Percentiles rank a stretch among this genome's conserved stretches.
These are phyloP conservation scores for Euplexia lucipara DNA, from an alignment of 2,888 invertebrate species.

Conservation along the genomic window DNA sequence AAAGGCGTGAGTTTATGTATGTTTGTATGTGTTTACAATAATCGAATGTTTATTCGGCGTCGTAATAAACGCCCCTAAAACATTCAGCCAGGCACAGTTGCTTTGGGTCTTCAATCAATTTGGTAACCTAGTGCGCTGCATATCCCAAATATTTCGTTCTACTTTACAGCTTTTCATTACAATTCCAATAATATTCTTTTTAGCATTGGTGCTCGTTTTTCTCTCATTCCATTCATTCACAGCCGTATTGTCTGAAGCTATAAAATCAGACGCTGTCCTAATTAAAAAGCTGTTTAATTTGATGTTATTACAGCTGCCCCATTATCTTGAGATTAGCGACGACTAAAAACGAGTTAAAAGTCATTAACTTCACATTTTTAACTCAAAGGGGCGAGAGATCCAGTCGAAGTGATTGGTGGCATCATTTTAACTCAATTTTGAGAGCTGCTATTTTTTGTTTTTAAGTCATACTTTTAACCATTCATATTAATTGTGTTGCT, in stretches of 20 bases:
- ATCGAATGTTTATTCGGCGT: too few relatives aligned
- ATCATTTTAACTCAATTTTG: constrained; percentile 13
- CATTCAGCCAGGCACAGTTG: too few relatives aligned
- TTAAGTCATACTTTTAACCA: neutral
- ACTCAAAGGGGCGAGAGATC: constrained; percentile 32
- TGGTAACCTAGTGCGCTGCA: too few relatives aligned
- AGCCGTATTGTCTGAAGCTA: constrained; percentile 24
- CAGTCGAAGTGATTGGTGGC: constrained; percentile 6
- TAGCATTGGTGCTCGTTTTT: constrained; percentile 3
- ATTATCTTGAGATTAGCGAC: constrained; percentile 50
- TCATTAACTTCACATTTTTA: constrained; percentile 54
- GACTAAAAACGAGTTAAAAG: constrained; percentile 41
- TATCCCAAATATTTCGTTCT: too few relatives aligned
- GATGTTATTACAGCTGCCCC: constrained; percentile 53
- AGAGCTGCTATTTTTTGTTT: neutral
- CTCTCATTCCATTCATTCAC: constrained; percentile 7
- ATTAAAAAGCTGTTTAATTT: constrained; percentile 52
- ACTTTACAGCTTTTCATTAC: constrained; percentile 3
- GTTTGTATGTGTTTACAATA: too few relatives aligned
- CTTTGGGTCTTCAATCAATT: too few relatives aligned
- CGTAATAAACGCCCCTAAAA: too few relatives aligned
- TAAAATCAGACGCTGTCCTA: constrained; percentile 46
- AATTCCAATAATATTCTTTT: constrained; percentile 5
- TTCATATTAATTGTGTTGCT: neutral
- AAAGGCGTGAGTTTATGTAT: too few relatives aligned